Conservation (phyloP, 2,797 vertebrate genomes). For the Euthynnus affinis region DNA sequence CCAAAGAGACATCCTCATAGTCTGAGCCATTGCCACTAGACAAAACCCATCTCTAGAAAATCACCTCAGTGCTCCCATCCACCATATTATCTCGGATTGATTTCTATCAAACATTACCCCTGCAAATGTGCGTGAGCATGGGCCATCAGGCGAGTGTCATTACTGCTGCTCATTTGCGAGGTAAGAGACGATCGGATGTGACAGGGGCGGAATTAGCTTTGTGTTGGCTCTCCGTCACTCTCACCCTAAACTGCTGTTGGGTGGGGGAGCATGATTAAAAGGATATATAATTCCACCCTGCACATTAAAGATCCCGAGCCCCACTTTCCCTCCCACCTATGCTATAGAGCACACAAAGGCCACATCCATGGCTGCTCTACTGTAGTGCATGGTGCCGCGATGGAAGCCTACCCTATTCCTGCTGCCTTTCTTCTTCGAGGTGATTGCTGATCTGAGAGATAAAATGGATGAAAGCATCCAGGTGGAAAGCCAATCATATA, state of each 20-base stretch:
- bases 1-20: constrained; percentile 35
- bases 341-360: constrained; percentile 57
- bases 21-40: constrained; percentile 41
- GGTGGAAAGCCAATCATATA: constrained; percentile 79
- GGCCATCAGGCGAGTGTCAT: constrained; percentile 91
- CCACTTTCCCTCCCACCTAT: constrained; percentile 78
- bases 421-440: constrained; percentile 73
- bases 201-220: constrained; percentile 94
- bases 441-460: constrained; percentile 78
- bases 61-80: constrained; percentile 63
- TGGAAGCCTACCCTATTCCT: constrained; percentile 55
- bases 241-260: constrained; percentile 88
- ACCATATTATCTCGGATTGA: constrained; percentile 75
- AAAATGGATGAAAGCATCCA: constrained; percentile 78
- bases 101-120: constrained; percentile 82
- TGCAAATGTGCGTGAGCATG: constrained; percentile 83
- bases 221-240: constrained; percentile 92
- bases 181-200: constrained; percentile 90
- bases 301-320: constrained; percentile 89
- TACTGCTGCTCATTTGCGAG: constrained; percentile 89
- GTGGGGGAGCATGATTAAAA: constrained; percentile 95
- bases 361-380: constrained; percentile 11
- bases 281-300: constrained; percentile 91
- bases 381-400: constrained; percentile 28
- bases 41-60: constrained; percentile 65